These are phyloP conservation scores for Stegodyphus dumicola DNA, from an alignment of 1,140 invertebrate genomes.

Conservation along the genomic window DNA sequence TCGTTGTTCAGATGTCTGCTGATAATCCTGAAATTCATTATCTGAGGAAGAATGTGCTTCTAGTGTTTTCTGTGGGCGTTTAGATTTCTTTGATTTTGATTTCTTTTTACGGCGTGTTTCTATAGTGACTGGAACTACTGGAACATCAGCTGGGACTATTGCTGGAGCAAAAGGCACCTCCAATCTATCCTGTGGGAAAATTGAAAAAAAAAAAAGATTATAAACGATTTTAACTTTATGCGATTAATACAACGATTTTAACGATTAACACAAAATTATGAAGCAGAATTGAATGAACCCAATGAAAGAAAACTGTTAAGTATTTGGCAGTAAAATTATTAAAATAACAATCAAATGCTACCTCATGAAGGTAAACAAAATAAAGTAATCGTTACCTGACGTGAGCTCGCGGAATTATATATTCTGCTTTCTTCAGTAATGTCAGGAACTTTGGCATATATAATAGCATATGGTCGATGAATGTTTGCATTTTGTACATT, in stretches of 20 bases:
- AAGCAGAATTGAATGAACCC: too few species aligned
- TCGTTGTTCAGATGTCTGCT: slow-evolving; percentile 33
- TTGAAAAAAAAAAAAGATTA: not conserved
- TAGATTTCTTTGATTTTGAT: not conserved
- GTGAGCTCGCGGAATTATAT: not conserved
- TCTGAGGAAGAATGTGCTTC: not conserved
- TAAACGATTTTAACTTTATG: not conserved
- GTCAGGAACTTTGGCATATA: slow-evolving; percentile 47
- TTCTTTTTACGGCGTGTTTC: slow-evolving; percentile 42
- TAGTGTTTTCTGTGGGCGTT: not conserved
- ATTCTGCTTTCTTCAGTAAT: not conserved
- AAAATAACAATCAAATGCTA: too few species aligned
- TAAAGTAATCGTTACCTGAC: not conserved
- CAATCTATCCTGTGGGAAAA: slow-evolving; percentile 1
- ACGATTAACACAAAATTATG: not conserved
- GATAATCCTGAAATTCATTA: not conserved
- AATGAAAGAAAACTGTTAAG: too few species aligned
- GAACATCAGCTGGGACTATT: not conserved
- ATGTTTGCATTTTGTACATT: not conserved
- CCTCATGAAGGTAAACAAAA: too few species aligned
- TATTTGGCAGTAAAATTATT: too few species aligned
- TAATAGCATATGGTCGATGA: slow-evolving; percentile 30
- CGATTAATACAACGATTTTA: slow-evolving; percentile 5
- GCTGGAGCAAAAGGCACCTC: slow-evolving; percentile 10
- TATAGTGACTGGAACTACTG: slow-evolving; percentile 27